Base-by-base conservation (phyloP, 1,140 invertebrate species). In the Ganaspis sp. region DNA sequence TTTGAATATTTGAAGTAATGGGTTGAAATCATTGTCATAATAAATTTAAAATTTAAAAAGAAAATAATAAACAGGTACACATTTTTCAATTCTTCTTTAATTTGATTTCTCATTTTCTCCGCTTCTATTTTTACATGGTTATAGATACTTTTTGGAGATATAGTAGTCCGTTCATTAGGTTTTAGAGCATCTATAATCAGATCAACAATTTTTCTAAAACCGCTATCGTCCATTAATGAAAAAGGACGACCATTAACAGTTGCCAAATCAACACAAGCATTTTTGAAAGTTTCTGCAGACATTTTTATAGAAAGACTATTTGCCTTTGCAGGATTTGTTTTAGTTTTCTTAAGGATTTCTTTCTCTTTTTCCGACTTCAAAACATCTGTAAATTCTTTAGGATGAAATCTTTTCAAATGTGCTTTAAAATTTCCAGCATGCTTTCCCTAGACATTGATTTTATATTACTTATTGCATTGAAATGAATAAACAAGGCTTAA, bases 241-340 rank as follows among this genome's bases (percentile, higher is more conserved):
- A 75, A 75, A 12, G 74, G 74, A 15, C 74, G 45, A 11, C 74
- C 74, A 37, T 75, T 70, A 9, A 75, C 69, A 6, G 74, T 49
- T 12, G 42, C 69, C 0, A 75, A 9, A 49, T 75, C 64, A 21
- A 70, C 21, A 12, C 42, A 75, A 15, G 64, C 74, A n/a, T n/a
- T n/a, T n/a, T n/a, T n/a, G n/a, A n/a, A n/a, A n/a, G n/a, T n/a
- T n/a, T n/a, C n/a, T n/a, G n/a, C n/a, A n/a, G n/a, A n/a, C n/a
- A n/a, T n/a, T n/a, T n/a, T n/a, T n/a, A n/a, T n/a, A n/a, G n/a
- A n/a, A n/a, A n/a, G n/a, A n/a, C n/a, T n/a, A n/a, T n/a, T n/a
- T n/a, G n/a, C n/a, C n/a, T n/a, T n/a, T n/a, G n/a, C n/a, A n/a
- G n/a, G n/a, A n/a, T n/a, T n/a, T n/a, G 29, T 34, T 34, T 34